phyloP scores from a whole-genome alignment of 1,140 invertebrate species.

The Drosophila trapezifrons region DNA sequence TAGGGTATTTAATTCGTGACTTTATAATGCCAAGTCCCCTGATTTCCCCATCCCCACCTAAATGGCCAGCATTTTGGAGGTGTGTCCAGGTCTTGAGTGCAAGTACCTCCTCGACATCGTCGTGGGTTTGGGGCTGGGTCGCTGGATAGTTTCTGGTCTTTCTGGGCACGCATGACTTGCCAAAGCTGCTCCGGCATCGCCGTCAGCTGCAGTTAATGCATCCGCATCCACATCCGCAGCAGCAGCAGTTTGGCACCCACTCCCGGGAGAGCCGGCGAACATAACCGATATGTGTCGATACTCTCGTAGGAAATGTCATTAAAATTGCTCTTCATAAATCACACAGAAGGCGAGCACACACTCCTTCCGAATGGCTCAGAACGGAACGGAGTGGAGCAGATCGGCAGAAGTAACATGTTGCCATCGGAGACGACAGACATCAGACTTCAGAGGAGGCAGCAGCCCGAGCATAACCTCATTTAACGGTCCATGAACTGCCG shows the following conservation, averaged over 20 bases:
- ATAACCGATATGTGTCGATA: conserved; percentile 71
- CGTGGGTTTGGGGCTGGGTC: conserved; percentile 13
- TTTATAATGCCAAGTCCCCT: too few relatives aligned
- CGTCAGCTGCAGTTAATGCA: conserved; percentile 49
- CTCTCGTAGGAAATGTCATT: conserved; percentile 81
- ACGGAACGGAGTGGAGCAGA: conserved; percentile 6
- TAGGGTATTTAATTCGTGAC: conserved; percentile 4
- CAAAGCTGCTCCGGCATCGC: conserved; percentile 43
- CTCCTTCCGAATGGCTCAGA: conserved; percentile 11
- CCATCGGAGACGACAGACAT: conserved; percentile 14
- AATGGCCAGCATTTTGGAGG: conserved; percentile 25
- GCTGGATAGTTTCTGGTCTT: conserved; percentile 11
- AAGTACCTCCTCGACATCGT: conserved; percentile 26
- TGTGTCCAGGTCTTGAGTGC: conserved; percentile 57
- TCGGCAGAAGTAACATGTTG: conserved; percentile 40
- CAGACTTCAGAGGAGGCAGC: conserved; percentile 43
- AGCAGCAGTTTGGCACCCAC: conserved; percentile 42
- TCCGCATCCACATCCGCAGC: conserved; percentile 19
- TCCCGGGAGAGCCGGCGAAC: conserved; percentile 14
- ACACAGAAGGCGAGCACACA: conserved; percentile 64
- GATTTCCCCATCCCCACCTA: neutral
- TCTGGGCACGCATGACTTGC: conserved; percentile 67
- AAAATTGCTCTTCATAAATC: conserved; percentile 84
- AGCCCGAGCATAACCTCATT: conserved; percentile 79
- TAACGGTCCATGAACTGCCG: conserved; percentile 77